Evolutionary conservation across 2,113 vertebrate genomes (phyloP), one percentile per base, ranked within the genome.

Genomic region (Tapirus terrestris): DNA sequence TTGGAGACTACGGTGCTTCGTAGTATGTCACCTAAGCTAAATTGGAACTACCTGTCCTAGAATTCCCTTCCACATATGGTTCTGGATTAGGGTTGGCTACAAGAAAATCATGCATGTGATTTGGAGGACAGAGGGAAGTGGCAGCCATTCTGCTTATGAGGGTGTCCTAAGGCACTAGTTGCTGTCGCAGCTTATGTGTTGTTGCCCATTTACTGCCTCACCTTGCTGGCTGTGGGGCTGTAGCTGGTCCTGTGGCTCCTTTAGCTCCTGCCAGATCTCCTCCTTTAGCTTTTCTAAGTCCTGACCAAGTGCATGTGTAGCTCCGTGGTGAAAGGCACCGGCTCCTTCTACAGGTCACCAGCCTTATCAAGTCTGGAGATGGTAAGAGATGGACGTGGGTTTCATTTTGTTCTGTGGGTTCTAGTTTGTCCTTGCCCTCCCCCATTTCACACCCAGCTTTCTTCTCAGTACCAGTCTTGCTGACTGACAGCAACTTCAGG

Each of bases 111-210:
- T 81, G 39, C 27, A 10, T 11, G 27, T 31, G 61, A 31, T 67
- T 51, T 82, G 53, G 67, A 83, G 85, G 65, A 53, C 80, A 48
- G 53, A 36, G 72, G 27, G 56, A 39, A 27, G 23, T 23, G 14
- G 45, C 18, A 27, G 73, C 29, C 10, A 1, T 67, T 8, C 2
- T 20, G 14, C n/a, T 23, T 23, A 2, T 21, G 23, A 63, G 81
- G 8, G 10, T 68, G 51, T 21, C 16, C 33, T 39, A 11, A 45
- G 21, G 48, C 12, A 8, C 36, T 65, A 0, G 10, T 23, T 65
- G 25, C 53, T 39, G 16, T 0, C 9, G 48, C 9, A 76, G n/a
- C n/a, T 58, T 12, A 1, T 36, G 0, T 0, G 3, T 4, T 33
- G 43, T 70, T 27, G 18, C 29, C 23, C 6, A 6, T 11, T 39